phyloP scores from a whole-genome alignment of 2,888 invertebrate species.

The Lysandra bellargus region DNA sequence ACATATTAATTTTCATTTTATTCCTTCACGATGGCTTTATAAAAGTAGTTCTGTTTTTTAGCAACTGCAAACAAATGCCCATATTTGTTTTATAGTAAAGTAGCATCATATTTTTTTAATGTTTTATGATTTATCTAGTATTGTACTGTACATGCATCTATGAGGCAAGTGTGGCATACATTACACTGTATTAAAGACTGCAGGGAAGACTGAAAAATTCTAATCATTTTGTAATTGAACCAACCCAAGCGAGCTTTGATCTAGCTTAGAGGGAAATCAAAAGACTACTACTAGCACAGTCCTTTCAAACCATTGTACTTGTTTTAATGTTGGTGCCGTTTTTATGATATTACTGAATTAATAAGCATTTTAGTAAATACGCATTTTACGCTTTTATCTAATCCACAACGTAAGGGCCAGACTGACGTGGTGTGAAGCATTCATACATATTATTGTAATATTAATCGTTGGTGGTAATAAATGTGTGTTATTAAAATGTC shows the following conservation, averaged over 20 bases:
- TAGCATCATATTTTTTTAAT: not conserved
- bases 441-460: not conserved
- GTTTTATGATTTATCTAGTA: not conserved
- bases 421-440: too few species aligned
- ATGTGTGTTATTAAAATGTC: not conserved
- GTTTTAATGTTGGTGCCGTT: not conserved
- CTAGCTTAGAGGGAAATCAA: slow-evolving; percentile 22
- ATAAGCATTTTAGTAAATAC: too few species aligned
- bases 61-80: too few species aligned
- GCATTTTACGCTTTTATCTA: too few species aligned
- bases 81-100: not conserved
- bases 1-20: too few species aligned
- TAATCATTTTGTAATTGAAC: slow-evolving; percentile 27
- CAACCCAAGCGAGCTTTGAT: slow-evolving; percentile 23
- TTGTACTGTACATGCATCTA: not conserved
- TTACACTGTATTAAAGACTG: slow-evolving; percentile 29
- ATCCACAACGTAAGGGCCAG: too few species aligned
- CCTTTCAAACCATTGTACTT: not conserved
- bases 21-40: too few species aligned
- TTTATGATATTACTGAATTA: too few species aligned
- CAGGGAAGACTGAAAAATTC: slow-evolving; percentile 25
- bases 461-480: not conserved
- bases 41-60: too few species aligned
- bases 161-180: slow-evolving; percentile 4
- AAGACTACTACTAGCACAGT: not conserved